Evolutionary conservation across 1,140 invertebrate species (phyloP).

Genomic region (Zaprionus camerounensis): DNA sequence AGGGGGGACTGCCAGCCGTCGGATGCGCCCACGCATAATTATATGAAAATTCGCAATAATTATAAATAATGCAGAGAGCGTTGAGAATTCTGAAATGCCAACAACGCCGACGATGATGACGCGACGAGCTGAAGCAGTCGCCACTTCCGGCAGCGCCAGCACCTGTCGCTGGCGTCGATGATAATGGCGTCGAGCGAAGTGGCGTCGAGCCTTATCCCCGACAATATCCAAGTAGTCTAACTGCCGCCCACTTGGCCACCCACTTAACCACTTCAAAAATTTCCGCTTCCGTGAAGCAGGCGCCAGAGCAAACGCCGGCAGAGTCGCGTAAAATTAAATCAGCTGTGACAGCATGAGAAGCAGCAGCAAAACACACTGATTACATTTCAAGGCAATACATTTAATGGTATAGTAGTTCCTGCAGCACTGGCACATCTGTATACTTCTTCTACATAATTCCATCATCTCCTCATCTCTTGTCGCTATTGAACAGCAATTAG

Average conservation of each 20-base stretch:
- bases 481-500: slow-evolving; percentile 73
- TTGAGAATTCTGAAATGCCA: slow-evolving; percentile 49
- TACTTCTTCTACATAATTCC: neutral
- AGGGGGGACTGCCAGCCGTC: slow-evolving; percentile 3
- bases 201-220: slow-evolving; percentile 7
- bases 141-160: slow-evolving; percentile 67
- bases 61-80: slow-evolving; percentile 74
- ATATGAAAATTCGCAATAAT: slow-evolving; percentile 82
- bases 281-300: slow-evolving; percentile 60
- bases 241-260: slow-evolving; percentile 1
- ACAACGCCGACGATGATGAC: neutral
- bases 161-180: slow-evolving; percentile 62
- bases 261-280: slow-evolving; percentile 64
- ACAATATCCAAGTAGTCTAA: neutral
- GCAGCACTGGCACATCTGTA: neutral
- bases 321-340: slow-evolving; percentile 68
- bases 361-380: slow-evolving; percentile 30
- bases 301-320: slow-evolving; percentile 28
- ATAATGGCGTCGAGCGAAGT: slow-evolving; percentile 17
- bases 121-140: slow-evolving; percentile 48
- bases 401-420: neutral
- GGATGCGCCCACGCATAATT: slow-evolving; percentile 77
- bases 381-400: slow-evolving; percentile 16
- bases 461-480: slow-evolving; percentile 22
- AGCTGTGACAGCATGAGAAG: slow-evolving; percentile 29